phyloP scores from a whole-genome alignment of 2,113 vertebrate species.

The Phrynosoma blainvillii region DNA sequence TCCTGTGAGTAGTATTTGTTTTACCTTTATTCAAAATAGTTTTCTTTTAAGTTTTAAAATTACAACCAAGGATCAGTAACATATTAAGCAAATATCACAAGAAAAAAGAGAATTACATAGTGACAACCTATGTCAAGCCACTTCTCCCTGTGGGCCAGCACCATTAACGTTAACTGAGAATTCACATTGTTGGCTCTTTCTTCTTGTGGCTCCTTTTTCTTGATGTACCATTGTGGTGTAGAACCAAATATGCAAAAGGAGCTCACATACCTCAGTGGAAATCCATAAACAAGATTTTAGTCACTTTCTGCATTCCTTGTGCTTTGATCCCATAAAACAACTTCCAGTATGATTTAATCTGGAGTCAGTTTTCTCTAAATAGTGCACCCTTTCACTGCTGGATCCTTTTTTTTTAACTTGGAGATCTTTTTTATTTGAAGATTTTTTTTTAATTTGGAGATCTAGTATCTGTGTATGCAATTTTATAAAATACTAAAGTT shows the following conservation, averaged over 20 bases:
- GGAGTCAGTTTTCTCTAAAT: background rate
- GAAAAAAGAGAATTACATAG: background rate
- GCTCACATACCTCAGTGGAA: background rate
- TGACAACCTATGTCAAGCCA: background rate
- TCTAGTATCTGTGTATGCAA: background rate
- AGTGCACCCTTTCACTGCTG: background rate
- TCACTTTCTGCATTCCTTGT: background rate
- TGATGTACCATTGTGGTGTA: background rate
- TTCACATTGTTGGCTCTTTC: background rate
- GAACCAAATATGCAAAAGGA: background rate
- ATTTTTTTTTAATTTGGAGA: background rate
- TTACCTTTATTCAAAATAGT: background rate
- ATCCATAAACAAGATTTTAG: background rate
- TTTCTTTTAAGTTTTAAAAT: background rate
- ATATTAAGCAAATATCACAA: background rate
- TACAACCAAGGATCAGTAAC: background rate
- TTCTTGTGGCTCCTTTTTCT: background rate
- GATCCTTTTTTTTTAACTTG: too few species aligned
- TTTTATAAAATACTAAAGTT: background rate
- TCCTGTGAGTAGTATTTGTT: conserved; percentile 74
- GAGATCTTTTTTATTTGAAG: too few species aligned
- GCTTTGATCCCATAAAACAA: background rate
- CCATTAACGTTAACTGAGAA: background rate
- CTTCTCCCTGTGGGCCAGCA: background rate
- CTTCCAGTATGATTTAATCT: background rate